These are phyloP conservation scores for Corynorhinus townsendii DNA, from an alignment of 2,113 vertebrate genomes.

Conservation along the genomic window DNA sequence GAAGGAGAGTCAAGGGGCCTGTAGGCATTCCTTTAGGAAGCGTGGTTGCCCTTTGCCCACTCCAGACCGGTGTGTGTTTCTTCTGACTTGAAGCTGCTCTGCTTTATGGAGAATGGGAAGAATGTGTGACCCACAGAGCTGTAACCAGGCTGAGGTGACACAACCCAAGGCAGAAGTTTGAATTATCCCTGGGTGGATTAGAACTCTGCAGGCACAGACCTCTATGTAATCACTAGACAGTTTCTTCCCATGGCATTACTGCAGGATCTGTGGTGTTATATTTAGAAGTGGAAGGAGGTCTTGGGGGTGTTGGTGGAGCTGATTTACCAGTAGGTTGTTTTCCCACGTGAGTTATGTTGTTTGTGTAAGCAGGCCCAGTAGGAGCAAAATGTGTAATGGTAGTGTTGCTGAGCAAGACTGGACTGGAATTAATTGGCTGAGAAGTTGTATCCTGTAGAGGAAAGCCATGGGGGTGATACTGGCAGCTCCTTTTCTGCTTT, in stretches of 20 bases:
- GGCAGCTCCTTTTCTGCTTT: background rate
- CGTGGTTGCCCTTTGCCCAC: background rate
- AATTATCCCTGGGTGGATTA: background rate
- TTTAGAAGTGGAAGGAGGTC: background rate
- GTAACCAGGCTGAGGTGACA: background rate
- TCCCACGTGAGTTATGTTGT: background rate
- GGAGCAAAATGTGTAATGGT: background rate
- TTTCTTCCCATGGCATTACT: background rate
- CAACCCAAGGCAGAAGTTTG: background rate
- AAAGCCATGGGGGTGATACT: background rate
- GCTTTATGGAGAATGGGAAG: background rate
- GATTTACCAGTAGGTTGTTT: conserved; percentile 9
- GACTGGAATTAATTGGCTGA: conserved; percentile 37
- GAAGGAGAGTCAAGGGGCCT: background rate
- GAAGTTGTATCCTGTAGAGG: background rate
- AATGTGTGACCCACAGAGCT: conserved; percentile 28
- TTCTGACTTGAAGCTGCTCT: background rate
- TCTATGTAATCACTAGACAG: background rate
- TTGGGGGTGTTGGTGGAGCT: background rate
- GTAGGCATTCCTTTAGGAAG: conserved; percentile 45
- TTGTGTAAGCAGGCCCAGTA: conserved; percentile 11
- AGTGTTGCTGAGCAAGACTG: conserved; percentile 25
- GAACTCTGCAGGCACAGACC: background rate
- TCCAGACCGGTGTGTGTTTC: background rate
- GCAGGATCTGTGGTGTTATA: background rate